These are phyloP conservation scores for Nomada hirtipes DNA, from an alignment of 2,888 invertebrate genomes.

Conservation along the genomic window DNA sequence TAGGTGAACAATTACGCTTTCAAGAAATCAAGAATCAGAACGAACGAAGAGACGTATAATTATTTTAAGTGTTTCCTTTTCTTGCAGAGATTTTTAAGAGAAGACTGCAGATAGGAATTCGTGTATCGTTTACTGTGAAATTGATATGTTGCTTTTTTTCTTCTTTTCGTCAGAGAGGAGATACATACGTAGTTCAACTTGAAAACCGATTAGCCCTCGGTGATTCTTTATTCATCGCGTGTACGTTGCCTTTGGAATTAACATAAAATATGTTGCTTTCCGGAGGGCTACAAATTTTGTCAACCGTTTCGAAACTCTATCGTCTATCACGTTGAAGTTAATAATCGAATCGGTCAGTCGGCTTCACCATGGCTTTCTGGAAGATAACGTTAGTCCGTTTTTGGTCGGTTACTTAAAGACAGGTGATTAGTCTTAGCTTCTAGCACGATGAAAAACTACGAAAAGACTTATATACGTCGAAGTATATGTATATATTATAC, in stretches of 20 bases:
- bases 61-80: not conserved
- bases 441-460: conserved; percentile 55
- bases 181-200: not conserved
- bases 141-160: conserved; percentile 22
- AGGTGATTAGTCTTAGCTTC: conserved; percentile 45
- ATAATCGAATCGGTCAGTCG: not conserved
- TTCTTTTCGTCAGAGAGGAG: not conserved
- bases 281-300: not conserved
- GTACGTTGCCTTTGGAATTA: not conserved
- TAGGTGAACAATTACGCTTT: conserved; percentile 45
- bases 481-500: conserved; percentile 25
- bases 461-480: conserved; percentile 46
- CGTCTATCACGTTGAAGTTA: not conserved
- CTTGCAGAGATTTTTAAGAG: not conserved
- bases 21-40: conserved; percentile 17
- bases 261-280: not conserved
- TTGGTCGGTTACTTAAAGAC: conserved; percentile 47
- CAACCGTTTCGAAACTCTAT: not conserved
- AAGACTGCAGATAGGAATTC: not conserved
- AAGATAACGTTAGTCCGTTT: conserved; percentile 44
- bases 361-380: conserved; percentile 17
- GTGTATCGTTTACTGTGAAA: conserved; percentile 3
- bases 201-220: not conserved
- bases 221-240: not conserved
- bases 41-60: conserved; percentile 14